Percentiles rank a stretch among this genome's conserved stretches.
These are phyloP conservation scores for Pterocles burchelli DNA, from an alignment of 2,113 vertebrate genomes.

Conservation along the genomic window DNA sequence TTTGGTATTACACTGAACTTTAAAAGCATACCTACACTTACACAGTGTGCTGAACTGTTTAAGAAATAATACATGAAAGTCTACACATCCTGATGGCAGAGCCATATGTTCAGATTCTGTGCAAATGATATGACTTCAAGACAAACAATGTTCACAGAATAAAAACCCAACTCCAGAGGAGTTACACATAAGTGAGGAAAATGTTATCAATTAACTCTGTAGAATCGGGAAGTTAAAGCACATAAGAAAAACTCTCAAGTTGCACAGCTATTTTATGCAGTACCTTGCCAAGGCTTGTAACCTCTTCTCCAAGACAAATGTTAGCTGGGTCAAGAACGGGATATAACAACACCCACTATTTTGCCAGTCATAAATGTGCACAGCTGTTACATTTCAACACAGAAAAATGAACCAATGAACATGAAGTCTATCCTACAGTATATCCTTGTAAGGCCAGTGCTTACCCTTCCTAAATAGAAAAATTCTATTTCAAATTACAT, in stretches of 20 bases:
- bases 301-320: not conserved
- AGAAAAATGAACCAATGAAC: not conserved
- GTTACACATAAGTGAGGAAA: not conserved
- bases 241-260: not conserved
- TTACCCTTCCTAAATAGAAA: not conserved
- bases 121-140: not conserved
- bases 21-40: not conserved
- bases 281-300: constrained; percentile 13
- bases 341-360: not conserved
- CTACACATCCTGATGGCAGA: not conserved
- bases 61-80: not conserved
- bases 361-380: not conserved
- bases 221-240: constrained; percentile 2
- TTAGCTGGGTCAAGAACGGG: not conserved
- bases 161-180: not conserved
- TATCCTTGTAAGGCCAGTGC: not conserved
- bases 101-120: not conserved
- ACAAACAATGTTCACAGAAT: not conserved
- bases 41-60: not conserved
- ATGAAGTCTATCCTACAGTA: not conserved
- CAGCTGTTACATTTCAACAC: constrained; percentile 22
- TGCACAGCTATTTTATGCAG: not conserved
- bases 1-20: not conserved
- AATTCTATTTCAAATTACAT: not conserved
- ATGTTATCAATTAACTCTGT: not conserved